Evolutionary conservation across 2,797 vertebrate species (phyloP).

Genomic region (Choloepus didactylus): DNA sequence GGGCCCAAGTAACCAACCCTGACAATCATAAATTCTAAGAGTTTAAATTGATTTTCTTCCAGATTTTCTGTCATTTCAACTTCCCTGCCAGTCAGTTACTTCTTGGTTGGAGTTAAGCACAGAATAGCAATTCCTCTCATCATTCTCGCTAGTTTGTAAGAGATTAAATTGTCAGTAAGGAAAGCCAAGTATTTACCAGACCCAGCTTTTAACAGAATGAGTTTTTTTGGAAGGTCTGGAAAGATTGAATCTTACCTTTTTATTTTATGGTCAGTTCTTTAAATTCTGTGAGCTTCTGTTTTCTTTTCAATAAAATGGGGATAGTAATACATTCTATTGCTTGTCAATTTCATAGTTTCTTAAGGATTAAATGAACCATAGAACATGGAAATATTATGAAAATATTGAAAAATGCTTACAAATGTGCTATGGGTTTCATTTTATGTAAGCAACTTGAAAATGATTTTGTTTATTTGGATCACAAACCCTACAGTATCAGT

Average conservation of each 20-base stretch:
- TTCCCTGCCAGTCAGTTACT: not conserved
- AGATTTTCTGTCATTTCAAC: constrained; percentile 44
- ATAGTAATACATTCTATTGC: not conserved
- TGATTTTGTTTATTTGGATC: not conserved
- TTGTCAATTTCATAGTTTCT: not conserved
- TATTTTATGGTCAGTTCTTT: not conserved
- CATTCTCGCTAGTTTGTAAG: not conserved
- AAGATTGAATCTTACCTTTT: constrained; percentile 9
- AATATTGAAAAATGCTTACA: not conserved
- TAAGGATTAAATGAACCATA: not conserved
- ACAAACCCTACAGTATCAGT: not conserved
- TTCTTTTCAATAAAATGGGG: constrained; percentile 1
- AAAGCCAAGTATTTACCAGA: constrained; percentile 11
- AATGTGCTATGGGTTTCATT: not conserved
- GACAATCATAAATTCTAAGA: constrained; percentile 11
- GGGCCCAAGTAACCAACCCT: not conserved
- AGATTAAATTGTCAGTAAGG: constrained; percentile 54
- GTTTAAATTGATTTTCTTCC: constrained; percentile 34
- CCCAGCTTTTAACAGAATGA: constrained; percentile 48
- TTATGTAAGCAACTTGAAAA: constrained; percentile 26
- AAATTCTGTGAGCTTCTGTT: not conserved
- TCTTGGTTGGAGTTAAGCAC: constrained; percentile 49
- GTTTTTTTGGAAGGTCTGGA: constrained; percentile 20
- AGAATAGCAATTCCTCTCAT: constrained; percentile 20
- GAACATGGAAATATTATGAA: constrained; percentile 4